Conservation (phyloP, 2,113 vertebrate genomes). For the Dryoscopus gambensis region DNA sequence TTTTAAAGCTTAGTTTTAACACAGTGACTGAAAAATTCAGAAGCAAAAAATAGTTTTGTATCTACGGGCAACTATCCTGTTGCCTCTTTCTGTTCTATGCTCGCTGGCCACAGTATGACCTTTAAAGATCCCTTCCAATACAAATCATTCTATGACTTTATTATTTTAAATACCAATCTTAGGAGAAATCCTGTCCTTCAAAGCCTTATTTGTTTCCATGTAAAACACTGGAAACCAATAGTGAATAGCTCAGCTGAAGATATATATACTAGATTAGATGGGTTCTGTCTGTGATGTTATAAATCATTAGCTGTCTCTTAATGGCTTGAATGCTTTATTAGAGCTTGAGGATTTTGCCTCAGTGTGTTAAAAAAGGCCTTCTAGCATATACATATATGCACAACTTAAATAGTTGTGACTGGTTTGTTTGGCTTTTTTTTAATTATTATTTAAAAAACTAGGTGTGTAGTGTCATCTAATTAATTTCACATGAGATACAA, state of each 20-base stretch:
- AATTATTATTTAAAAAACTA: neutral
- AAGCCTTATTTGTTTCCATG: neutral
- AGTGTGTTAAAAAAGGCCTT: neutral
- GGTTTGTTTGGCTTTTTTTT: neutral
- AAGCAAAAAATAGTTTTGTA: neutral
- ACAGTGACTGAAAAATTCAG: neutral
- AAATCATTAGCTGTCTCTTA: neutral
- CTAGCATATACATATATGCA: neutral
- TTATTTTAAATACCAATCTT: neutral
- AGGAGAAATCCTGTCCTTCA: neutral
- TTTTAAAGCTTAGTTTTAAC: neutral
- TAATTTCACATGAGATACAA: neutral
- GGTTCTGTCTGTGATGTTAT: neutral
- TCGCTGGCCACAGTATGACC: neutral
- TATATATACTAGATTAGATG: neutral
- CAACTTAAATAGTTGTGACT: neutral
- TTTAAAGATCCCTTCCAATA: neutral
- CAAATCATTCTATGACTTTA: neutral
- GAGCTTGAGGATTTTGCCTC: neutral
- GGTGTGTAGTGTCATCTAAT: neutral
- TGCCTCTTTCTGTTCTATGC: neutral
- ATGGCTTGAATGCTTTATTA: neutral
- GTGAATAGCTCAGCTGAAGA: neutral
- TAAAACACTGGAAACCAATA: neutral
- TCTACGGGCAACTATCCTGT: neutral